A percentile compares a stretch with the other conserved stretches of the same genome.
Evolutionary conservation across 2,888 invertebrate species (phyloP).

Genomic region (Copidosoma aretas): DNA sequence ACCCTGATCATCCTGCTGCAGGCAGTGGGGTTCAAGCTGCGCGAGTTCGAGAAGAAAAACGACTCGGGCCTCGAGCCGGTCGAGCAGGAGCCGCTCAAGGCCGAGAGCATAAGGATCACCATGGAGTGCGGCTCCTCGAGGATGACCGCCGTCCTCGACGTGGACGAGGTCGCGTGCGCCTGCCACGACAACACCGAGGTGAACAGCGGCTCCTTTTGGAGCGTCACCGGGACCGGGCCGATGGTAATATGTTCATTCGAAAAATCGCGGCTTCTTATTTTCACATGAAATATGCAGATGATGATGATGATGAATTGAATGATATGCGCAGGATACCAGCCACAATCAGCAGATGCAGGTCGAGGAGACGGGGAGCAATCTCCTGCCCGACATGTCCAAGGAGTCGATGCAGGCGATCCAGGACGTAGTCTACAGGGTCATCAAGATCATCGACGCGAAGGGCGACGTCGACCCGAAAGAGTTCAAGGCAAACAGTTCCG

Average conservation of each 20-base stretch:
- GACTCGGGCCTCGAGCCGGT: not conserved
- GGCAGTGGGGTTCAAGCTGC: conserved; percentile 54
- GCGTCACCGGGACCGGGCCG: conserved; percentile 52
- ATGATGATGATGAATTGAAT: not conserved
- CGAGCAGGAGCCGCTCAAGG: conserved; percentile 34
- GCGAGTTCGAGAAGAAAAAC: conserved; percentile 48
- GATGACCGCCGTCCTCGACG: conserved; percentile 53
- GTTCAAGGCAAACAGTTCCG: too few species aligned
- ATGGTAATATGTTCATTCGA: conserved; percentile 16
- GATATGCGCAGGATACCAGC: not conserved
- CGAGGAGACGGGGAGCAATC: conserved; percentile 55
- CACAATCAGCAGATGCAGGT: conserved; percentile 51
- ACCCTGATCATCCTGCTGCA: conserved; percentile 52
- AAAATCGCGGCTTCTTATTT: conserved; percentile 5
- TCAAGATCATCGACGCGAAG: conserved; percentile 49
- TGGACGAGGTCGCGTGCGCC: conserved; percentile 50
- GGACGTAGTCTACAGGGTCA: conserved; percentile 48
- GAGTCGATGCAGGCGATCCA: conserved; percentile 47
- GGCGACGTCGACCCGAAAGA: conserved; percentile 45
- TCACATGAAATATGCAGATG: conserved; percentile 8
- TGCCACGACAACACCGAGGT: conserved; percentile 49
- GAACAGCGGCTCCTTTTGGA: conserved; percentile 55
- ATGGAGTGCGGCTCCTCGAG: conserved; percentile 55
- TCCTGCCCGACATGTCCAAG: conserved; percentile 52
- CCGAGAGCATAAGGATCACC: conserved; percentile 43